Evolutionary conservation across 2,888 invertebrate genomes (phyloP).

Genomic region (Xylota sylvarum): DNA sequence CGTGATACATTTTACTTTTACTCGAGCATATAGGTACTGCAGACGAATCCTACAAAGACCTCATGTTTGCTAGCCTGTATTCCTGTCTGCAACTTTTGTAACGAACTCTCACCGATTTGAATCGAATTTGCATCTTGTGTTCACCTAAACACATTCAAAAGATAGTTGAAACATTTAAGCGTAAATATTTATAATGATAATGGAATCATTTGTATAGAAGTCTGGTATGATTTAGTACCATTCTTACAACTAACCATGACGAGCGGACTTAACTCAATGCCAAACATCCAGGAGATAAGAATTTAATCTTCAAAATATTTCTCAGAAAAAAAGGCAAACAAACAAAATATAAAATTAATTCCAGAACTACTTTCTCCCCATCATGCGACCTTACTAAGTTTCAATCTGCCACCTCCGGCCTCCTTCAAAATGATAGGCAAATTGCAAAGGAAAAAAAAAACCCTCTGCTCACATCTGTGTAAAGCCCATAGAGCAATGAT

Average conservation of each 20-base stretch:
- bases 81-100: no score
- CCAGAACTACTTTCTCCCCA: constrained; percentile 42
- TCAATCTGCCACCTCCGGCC: constrained; percentile 27
- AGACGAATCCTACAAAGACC: no score
- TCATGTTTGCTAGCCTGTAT: no score
- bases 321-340: not conserved
- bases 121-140: no score
- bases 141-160: not conserved
- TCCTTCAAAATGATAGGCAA: constrained; percentile 7
- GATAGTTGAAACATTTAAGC: not conserved
- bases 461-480: constrained; percentile 54
- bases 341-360: constrained; percentile 51
- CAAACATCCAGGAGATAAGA: constrained; percentile 48
- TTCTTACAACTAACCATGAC: constrained; percentile 17
- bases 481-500: constrained; percentile 61
- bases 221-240: constrained; percentile 11
- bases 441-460: constrained; percentile 24
- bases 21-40: no score
- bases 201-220: constrained; percentile 10
- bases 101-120: no score
- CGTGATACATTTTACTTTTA: no score
- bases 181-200: constrained; percentile 33
- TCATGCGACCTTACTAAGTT: constrained; percentile 24
- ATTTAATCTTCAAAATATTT: constrained; percentile 42
- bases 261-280: no score